phyloP scores from a whole-genome alignment of 1,140 invertebrate species.

The Drosophila carrolli region DNA sequence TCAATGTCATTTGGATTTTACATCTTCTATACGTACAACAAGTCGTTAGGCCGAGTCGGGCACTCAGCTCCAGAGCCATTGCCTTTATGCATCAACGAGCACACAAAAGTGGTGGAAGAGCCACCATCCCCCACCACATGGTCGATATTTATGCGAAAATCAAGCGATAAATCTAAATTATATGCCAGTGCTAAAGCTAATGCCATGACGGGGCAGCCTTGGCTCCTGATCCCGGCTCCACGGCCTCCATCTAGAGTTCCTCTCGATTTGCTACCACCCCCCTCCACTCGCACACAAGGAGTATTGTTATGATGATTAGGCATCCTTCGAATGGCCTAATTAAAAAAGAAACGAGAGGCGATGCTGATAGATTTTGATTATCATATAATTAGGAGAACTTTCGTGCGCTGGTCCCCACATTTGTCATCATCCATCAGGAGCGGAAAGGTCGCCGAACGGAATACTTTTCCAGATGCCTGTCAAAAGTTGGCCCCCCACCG shows the following conservation, averaged over 20 bases:
- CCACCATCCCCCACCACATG: constrained; percentile 29
- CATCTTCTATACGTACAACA: constrained; percentile 59
- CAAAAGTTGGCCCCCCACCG: constrained; percentile 52
- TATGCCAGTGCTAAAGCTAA: constrained; percentile 71
- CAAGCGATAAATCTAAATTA: constrained; percentile 81
- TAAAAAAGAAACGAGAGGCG: constrained; percentile 66
- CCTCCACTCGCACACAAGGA: not conserved
- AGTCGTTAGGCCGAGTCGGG: constrained; percentile 69
- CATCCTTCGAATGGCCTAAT: constrained; percentile 52
- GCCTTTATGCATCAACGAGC: constrained; percentile 74
- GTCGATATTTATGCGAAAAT: constrained; percentile 81
- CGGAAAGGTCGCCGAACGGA: constrained; percentile 31
- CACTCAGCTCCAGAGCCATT: constrained; percentile 66
- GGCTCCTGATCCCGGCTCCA: constrained; percentile 25
- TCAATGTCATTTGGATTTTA: constrained; percentile 68
- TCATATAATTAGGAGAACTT: constrained; percentile 68
- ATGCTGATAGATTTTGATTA: constrained; percentile 74
- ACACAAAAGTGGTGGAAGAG: constrained; percentile 57
- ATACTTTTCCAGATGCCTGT: constrained; percentile 68
- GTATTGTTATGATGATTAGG: constrained; percentile 79
- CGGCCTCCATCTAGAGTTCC: no score
- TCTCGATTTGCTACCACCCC: not conserved
- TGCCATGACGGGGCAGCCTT: constrained; percentile 45
- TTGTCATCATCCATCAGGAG: constrained; percentile 67
- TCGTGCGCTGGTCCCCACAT: constrained; percentile 33